A percentile compares a stretch with the other conserved stretches of the same genome.
These are phyloP conservation scores for Phylloscopus collybita DNA, from an alignment of 2,797 vertebrate species.

Conservation along the genomic window DNA sequence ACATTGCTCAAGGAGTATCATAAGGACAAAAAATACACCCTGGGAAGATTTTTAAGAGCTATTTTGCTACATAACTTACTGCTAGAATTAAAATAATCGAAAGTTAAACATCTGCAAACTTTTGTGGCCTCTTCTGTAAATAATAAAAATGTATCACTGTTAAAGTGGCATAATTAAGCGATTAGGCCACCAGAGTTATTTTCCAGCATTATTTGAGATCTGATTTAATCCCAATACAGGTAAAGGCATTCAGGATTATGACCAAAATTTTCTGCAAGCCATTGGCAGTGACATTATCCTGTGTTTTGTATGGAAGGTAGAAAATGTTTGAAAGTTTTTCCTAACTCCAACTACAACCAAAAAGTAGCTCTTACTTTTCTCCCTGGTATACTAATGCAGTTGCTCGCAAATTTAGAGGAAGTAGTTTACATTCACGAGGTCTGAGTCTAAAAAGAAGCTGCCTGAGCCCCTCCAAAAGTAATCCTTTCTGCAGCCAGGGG, in stretches of 20 bases:
- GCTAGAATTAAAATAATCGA: constrained; percentile 21
- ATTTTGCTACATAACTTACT: constrained; percentile 9
- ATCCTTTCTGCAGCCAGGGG: background rate
- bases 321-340: background rate
- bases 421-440: background rate
- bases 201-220: background rate
- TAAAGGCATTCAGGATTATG: background rate
- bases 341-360: background rate
- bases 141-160: background rate
- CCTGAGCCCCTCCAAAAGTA: background rate
- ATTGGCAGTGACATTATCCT: background rate
- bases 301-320: background rate
- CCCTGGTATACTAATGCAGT: background rate
- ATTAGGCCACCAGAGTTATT: constrained; percentile 38
- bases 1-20: background rate
- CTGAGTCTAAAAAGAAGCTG: background rate
- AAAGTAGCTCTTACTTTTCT: background rate
- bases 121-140: constrained; percentile 11
- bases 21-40: background rate
- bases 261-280: background rate
- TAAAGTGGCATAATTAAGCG: background rate
- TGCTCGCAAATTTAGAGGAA: background rate
- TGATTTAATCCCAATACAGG: background rate
- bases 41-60: background rate
- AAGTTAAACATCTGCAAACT: constrained; percentile 32